A percentile compares a stretch with the other conserved stretches of the same genome.
These are phyloP conservation scores for Callyntrura sp. DNA, from an alignment of 2,888 invertebrate genomes.

Conservation along the genomic window DNA sequence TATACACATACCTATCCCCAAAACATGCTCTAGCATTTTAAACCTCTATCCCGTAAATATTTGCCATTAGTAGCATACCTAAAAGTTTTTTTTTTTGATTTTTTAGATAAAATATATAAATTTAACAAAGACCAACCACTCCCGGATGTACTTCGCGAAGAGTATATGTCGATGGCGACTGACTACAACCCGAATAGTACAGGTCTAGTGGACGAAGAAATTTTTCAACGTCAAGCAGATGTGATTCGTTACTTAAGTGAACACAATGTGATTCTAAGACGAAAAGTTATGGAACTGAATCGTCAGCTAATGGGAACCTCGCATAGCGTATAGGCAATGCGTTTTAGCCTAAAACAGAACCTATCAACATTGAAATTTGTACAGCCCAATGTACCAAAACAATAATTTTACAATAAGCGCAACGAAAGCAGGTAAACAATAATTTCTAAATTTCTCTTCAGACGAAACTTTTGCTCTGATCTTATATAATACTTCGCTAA, in stretches of 20 bases:
- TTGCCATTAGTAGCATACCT: too few species aligned
- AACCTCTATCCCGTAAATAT: too few species aligned
- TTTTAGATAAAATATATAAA: slow-evolving; percentile 87
- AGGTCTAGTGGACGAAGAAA: slow-evolving; percentile 87
- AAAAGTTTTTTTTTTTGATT: too few species aligned
- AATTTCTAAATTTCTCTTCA: background rate
- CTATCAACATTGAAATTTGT: background rate
- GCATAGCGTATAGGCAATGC: slow-evolving; percentile 23
- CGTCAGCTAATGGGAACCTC: slow-evolving; percentile 85
- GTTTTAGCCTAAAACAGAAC: background rate
- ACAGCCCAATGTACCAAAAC: background rate
- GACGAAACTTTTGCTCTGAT: background rate
- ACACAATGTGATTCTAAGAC: slow-evolving; percentile 89
- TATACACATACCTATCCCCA: too few species aligned
- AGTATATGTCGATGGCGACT: slow-evolving; percentile 87
- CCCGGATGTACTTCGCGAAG: slow-evolving; percentile 89
- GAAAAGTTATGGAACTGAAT: slow-evolving; percentile 88
- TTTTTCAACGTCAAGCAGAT: slow-evolving; percentile 91
- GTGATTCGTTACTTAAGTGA: slow-evolving; percentile 89
- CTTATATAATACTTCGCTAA: background rate
- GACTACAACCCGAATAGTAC: slow-evolving; percentile 85
- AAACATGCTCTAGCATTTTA: too few species aligned
- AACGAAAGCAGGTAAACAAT: background rate
- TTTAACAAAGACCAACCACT: slow-evolving; percentile 88
- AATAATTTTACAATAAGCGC: background rate